These are phyloP conservation scores for Hemibagrus wyckioides DNA, from an alignment of 2,113 vertebrate genomes.

Conservation along the genomic window DNA sequence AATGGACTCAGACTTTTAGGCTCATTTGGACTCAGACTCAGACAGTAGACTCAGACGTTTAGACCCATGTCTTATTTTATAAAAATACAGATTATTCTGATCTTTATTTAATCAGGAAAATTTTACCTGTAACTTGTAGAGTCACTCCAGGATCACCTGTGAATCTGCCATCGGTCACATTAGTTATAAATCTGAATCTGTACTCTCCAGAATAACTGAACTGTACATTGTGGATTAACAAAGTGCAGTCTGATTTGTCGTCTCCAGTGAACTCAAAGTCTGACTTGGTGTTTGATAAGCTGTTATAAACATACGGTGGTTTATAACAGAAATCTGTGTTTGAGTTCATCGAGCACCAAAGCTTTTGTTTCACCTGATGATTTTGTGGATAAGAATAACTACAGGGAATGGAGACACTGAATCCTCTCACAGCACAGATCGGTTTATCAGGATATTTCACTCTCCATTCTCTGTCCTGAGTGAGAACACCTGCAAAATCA, in stretches of 20 bases:
- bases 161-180: rapidly evolving
- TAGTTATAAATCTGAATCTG: slow-evolving; percentile 39
- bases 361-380: background rate
- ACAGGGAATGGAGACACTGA: slow-evolving; percentile 40
- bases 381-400: slow-evolving; percentile 5
- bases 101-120: background rate
- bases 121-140: slow-evolving; percentile 36
- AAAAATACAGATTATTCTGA: background rate
- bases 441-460: background rate
- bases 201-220: slow-evolving; percentile 29
- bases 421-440: slow-evolving; percentile 49
- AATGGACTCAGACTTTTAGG: background rate
- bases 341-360: slow-evolving; percentile 39
- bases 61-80: background rate
- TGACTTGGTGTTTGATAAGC: background rate
- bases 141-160: background rate
- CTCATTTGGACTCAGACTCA: too few species aligned
- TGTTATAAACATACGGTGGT: slow-evolving; percentile 38
- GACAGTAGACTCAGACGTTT: too few species aligned
- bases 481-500: slow-evolving; percentile 12
- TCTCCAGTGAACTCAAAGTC: slow-evolving; percentile 29
- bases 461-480: background rate
- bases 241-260: slow-evolving; percentile 39
- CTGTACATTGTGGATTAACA: slow-evolving; percentile 47
- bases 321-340: rapidly evolving